Base-by-base conservation (phyloP, 2,113 vertebrate genomes). In the Carollia perspicillata region DNA sequence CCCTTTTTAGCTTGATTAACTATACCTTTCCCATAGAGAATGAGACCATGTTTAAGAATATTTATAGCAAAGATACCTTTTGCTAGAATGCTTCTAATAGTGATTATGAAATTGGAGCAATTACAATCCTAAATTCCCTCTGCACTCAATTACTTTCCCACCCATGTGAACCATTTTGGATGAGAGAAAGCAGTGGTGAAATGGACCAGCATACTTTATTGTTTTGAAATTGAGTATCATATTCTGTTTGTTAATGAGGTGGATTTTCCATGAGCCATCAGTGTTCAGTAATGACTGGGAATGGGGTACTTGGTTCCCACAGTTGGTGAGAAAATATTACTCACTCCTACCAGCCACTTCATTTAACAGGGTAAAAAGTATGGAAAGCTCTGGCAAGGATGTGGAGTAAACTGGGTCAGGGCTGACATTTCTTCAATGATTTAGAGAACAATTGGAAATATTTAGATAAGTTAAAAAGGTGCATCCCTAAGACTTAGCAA, bases 331-430 rank as follows among this genome's bases (percentile, higher is more conserved):
- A 88, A 23, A 83, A 20, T 63, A 33, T 65, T 63, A 35, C 11
- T 79, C 37, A 37, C 49, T 65, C 42, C n/a, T 12, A 7, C 33
- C 37, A 49, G 3, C 20, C 9, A 17, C 22, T 22, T 17, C 47
- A 42, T 22, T 12, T 2, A 40, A 74, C 16, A n/a, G 1, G 1
- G 28, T 35, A 18, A 40, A 22, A 79, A 10, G 63, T 23, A 3
- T 28, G 18, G 55, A 66, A 77, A 12, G 23, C 28, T 40, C 16
- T 3, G 10, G 3, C 10, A 33, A 92, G 85, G 53, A 33, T 7
- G 4, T 47, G 40, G 49, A 23, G 2, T n/a, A 60, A 26, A 60
- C 5, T 8, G 33, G 11, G 0, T 16, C 0, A 0, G n/a, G 12
- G 18, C 8, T 51, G 63, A 66, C 8, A 7, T 20, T 30, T 33